phyloP scores from a whole-genome alignment of 2,888 invertebrate genomes.

The Mythimna loreyi region DNA sequence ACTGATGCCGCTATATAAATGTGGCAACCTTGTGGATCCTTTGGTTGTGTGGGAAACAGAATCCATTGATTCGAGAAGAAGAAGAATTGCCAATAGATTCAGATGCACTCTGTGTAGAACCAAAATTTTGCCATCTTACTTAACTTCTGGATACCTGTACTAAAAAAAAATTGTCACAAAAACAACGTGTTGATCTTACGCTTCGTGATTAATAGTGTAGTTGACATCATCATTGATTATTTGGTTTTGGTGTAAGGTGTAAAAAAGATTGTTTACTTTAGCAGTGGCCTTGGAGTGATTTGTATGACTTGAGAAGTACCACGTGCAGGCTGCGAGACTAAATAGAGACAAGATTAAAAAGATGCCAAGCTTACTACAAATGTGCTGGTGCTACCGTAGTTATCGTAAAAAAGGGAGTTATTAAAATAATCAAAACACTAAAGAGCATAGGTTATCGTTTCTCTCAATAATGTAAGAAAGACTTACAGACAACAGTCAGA shows the following conservation, averaged over 20 bases:
- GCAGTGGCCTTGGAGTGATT: slow-evolving; percentile 31
- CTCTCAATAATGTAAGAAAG: too few relatives aligned
- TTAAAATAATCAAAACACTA: neutral
- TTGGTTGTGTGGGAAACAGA: too few relatives aligned
- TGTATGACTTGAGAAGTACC: neutral
- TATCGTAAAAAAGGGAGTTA: neutral
- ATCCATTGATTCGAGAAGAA: too few relatives aligned
- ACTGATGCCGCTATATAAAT: too few relatives aligned
- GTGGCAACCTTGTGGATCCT: too few relatives aligned
- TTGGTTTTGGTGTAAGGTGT: slow-evolving; percentile 10
- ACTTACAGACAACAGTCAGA: too few relatives aligned
- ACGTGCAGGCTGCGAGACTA: neutral
- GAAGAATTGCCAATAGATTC: too few relatives aligned
- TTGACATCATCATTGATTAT: slow-evolving; percentile 33
- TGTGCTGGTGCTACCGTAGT: neutral
- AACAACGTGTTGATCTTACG: slow-evolving; percentile 30
- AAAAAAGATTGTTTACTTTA: slow-evolving; percentile 28
- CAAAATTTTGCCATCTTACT: neutral
- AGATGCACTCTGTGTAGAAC: neutral
- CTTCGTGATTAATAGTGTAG: slow-evolving; percentile 1
- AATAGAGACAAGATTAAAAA: too few relatives aligned
- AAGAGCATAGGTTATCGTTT: too few relatives aligned
- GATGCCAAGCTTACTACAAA: neutral
- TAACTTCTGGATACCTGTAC: too few relatives aligned
- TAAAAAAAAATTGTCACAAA: slow-evolving; percentile 1